phyloP scores from a whole-genome alignment of 2,113 vertebrate genomes.

The Chaetops frenatus region DNA sequence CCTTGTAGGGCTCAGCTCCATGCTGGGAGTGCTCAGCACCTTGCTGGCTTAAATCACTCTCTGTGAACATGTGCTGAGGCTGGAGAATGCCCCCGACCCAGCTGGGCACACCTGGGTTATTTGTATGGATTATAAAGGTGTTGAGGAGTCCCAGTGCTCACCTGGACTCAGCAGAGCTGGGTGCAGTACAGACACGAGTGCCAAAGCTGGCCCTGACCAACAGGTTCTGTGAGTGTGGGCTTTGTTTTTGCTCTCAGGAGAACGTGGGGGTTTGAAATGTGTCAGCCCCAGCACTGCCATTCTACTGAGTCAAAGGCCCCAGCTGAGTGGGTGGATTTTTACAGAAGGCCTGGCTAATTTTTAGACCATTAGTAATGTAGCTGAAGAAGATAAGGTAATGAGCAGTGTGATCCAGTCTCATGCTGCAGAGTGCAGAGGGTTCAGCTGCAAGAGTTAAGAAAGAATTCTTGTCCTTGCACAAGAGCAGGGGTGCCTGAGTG shows the following conservation, averaged over 20 bases:
- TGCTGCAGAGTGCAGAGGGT: constrained; percentile 26
- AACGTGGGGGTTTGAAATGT: background rate
- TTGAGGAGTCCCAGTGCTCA: background rate
- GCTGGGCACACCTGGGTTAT: background rate
- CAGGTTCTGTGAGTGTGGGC: background rate
- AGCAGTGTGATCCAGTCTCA: constrained; percentile 21
- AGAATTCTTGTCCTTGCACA: constrained; percentile 52
- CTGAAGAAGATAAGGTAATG: constrained; percentile 45
- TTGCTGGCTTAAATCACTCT: background rate
- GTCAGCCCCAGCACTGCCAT: constrained; percentile 15
- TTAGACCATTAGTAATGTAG: constrained; percentile 59
- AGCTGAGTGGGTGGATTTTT: constrained; percentile 49
- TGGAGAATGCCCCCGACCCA: background rate
- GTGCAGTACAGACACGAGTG: background rate
- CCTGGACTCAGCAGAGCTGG: background rate
- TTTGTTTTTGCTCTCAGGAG: background rate
- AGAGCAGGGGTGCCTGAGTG: constrained; percentile 11
- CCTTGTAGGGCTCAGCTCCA: background rate
- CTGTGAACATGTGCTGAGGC: background rate
- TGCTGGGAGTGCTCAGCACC: background rate
- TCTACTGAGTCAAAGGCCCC: constrained; percentile 40
- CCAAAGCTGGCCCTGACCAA: background rate
- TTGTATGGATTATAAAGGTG: background rate
- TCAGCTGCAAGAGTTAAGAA: constrained; percentile 25
- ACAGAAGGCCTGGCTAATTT: constrained; percentile 51